Evolutionary conservation across 2,797 vertebrate genomes (phyloP), one percentile per base, ranked within the genome.

Genomic region (Todus mexicanus): DNA sequence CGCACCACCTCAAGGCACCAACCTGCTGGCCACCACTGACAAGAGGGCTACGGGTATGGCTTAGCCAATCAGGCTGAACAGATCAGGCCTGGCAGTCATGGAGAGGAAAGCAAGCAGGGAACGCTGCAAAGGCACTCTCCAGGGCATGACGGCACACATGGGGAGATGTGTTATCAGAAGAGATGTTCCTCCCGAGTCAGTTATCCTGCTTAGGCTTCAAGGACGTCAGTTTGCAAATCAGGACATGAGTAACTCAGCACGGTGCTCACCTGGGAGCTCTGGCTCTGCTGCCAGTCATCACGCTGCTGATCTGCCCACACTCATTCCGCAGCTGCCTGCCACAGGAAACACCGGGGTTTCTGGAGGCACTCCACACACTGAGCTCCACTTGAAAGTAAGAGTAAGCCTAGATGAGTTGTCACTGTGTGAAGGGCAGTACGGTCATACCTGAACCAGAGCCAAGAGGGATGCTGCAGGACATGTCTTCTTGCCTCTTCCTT

Each of bases 71-170:
- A 25, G 29, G 29, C 69, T 50, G 16, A 75, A 37, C 16, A 77
- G 22, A 35, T 27, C 3, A 18, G 57, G 7, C 7, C 15, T 31
- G 10, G 40, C 73, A 76, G 27, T 42, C 35, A 74, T 0, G 3
- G 26, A 18, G 9, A 60, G 25, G 6, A 68, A 61, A 59, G 29
- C 14, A 79, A 87, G 42, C 21, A 85, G 48, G 42, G 38, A 90
- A 64, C 4, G 3, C 29, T 0, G 1, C 2, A 2, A 71, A 76
- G 33, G 7, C 1, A 2, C 72, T 84, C 7, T 1, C 25, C 48
- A 71, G 37, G 22, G 35, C 27, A 50, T 0, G 2, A n/a, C 9
- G 19, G 21, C 13, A 15, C 33, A 35, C 0, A 0, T 3, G 2
- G 33, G 22, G 26, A 65, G 8, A 12, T 18, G 31, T 3, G 3